Evolutionary conservation across 2,888 invertebrate species (phyloP), one percentile per base, ranked within the genome.

Genomic region (Microctonus hyperodae): DNA sequence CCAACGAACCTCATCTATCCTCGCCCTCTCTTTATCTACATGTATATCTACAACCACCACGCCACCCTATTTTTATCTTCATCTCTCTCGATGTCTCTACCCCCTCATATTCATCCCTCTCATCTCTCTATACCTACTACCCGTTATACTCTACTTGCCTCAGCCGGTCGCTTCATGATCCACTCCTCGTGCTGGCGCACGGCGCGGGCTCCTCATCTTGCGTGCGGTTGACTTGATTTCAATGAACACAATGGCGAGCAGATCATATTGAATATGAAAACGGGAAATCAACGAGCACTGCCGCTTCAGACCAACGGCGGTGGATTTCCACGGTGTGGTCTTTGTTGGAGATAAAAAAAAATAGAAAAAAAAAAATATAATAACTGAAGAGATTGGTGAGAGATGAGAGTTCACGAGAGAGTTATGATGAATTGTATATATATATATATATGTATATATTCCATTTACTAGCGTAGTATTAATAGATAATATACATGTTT

Each of bases 261-360:
- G 80, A 82, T 82, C 81, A 83, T 83, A 83, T 83, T 83, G 80
- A 83, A 83, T 83, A 83, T 83, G 82, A 83, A 83, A 83, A 83
- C 81, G 81, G 80, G 76, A 82, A 83, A 83, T 83, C 81, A 82
- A 83, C 83, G 82, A 82, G 81, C 75, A 79, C 70, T 76, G 71
- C 70, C 72, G 72, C 70, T 70, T 69, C 67, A 70, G 73, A 75
- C 67, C 74, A 71, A 72, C 44, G 69, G 62, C 44, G 69, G 62
- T 68, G 69, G 69, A 75, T 74, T 73, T 74, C 70, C 74, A 73
- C 68, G 69, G 68, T 69, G 68, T 70, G 65, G 48, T 70, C 72
- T 71, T 73, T 72, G 71, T 73, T 69, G 66, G 33, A 65, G 69
- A 71, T 65, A 72, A 70, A 72, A 71, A 68, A 51, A 65, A 66